Percentiles rank a stretch among this genome's conserved stretches.
These are phyloP conservation scores for Drosophila flavopinicola DNA, from an alignment of 2,888 invertebrate genomes.

Conservation along the genomic window DNA sequence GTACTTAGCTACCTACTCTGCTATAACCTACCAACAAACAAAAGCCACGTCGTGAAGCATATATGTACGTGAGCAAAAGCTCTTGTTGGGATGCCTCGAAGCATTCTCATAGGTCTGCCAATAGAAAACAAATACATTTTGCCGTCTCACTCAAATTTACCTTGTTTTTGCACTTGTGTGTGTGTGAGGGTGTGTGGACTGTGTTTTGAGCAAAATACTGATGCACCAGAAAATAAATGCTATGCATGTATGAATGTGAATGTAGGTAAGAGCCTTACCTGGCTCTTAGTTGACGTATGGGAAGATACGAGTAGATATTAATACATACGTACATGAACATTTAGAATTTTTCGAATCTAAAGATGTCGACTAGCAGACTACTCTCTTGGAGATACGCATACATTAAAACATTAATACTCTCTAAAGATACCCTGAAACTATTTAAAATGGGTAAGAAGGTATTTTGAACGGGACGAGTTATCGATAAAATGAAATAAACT, in stretches of 20 bases:
- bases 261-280: not conserved
- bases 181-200: not conserved
- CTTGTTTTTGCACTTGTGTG: conserved; percentile 9
- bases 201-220: not conserved
- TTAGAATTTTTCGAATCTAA: too few species aligned
- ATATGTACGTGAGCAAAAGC: too few species aligned
- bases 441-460: too few species aligned
- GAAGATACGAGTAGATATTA: not conserved
- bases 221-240: conserved; percentile 9
- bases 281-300: not conserved
- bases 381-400: too few species aligned
- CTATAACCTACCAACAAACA: conserved; percentile 14
- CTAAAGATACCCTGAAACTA: too few species aligned
- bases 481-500: too few species aligned
- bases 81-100: too few species aligned
- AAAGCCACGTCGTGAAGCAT: conserved; percentile 1
- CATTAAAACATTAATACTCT: too few species aligned
- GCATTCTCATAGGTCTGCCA: conserved; percentile 40
- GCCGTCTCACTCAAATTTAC: conserved; percentile 42
- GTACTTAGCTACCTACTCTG: conserved; percentile 3
- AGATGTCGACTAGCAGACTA: too few species aligned
- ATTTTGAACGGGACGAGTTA: too few species aligned
- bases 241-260: not conserved
- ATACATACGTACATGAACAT: not conserved
- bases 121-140: conserved; percentile 31